phyloP scores from a whole-genome alignment of 2,113 vertebrate genomes.

The Spheniscus mendiculus region DNA sequence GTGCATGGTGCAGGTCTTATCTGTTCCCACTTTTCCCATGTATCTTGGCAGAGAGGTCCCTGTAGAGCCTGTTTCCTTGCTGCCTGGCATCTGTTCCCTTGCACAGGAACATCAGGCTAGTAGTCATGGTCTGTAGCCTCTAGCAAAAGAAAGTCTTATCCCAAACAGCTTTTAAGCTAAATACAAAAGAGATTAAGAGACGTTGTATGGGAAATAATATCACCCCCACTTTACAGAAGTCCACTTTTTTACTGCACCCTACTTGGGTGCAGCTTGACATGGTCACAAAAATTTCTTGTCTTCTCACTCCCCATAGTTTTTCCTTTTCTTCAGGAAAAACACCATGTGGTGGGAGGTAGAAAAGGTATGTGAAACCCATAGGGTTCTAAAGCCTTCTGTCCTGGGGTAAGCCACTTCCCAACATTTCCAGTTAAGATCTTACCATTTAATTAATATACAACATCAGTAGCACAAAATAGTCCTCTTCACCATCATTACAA shows the following conservation, averaged over 20 bases:
- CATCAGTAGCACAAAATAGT: background rate
- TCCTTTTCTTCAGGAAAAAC: background rate
- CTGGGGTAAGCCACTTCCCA: background rate
- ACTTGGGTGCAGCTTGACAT: background rate
- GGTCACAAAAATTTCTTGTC: background rate
- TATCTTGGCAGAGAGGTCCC: background rate
- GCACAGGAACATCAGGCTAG: background rate
- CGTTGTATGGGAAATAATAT: background rate
- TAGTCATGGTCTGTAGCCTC: background rate
- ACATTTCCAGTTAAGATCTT: background rate
- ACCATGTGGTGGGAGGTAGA: background rate
- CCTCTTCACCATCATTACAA: background rate
- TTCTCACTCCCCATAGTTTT: background rate
- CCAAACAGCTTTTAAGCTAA: background rate
- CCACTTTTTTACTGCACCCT: background rate
- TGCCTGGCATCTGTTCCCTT: background rate
- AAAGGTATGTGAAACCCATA: background rate
- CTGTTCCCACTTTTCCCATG: background rate
- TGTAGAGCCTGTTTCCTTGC: background rate
- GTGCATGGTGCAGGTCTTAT: background rate
- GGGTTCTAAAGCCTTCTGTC: background rate
- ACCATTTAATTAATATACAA: background rate
- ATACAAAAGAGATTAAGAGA: background rate
- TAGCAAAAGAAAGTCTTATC: background rate
- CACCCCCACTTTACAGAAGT: background rate